These are phyloP conservation scores for Apamea monoglypha DNA, from an alignment of 2,888 invertebrate genomes.

Conservation along the genomic window DNA sequence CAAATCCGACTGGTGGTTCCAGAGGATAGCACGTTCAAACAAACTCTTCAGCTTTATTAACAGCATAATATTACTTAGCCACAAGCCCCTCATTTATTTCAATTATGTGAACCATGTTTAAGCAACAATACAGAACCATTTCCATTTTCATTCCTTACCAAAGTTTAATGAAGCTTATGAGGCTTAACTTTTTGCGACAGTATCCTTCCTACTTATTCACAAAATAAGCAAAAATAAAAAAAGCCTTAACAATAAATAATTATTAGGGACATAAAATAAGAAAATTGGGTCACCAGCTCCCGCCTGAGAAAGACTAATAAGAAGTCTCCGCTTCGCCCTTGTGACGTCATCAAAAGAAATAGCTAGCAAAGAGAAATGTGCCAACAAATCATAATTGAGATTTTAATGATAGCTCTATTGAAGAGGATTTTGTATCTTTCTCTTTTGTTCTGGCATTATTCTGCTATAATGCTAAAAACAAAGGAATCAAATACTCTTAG, in stretches of 20 bases:
- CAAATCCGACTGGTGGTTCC: too few species aligned
- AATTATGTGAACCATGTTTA: background rate
- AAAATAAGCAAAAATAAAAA: constrained; percentile 15
- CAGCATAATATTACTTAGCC: too few species aligned
- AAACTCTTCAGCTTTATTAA: too few species aligned
- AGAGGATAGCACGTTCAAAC: too few species aligned
- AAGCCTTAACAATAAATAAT: constrained; percentile 37
- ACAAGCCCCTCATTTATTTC: too few species aligned
- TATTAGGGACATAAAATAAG: constrained; percentile 46
- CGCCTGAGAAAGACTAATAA: constrained; percentile 55
- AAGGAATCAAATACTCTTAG: too few species aligned
- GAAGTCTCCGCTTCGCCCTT: constrained; percentile 32
- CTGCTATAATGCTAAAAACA: too few species aligned
- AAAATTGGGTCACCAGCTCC: constrained; percentile 56
- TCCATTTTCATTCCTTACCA: background rate
- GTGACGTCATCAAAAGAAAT: constrained; percentile 57
- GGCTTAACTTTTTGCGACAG: background rate
- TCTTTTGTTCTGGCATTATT: constrained; percentile 8
- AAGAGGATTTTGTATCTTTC: constrained; percentile 13
- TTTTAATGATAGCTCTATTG: constrained; percentile 53
- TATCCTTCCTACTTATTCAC: background rate
- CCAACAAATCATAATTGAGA: constrained; percentile 59
- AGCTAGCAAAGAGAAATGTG: constrained; percentile 37
- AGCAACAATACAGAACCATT: background rate
- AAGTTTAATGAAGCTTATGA: background rate